Percentiles rank a stretch among this genome's conserved stretches.
Conservation (phyloP, 2,113 vertebrate genomes). For the Calidris pygmaea region DNA sequence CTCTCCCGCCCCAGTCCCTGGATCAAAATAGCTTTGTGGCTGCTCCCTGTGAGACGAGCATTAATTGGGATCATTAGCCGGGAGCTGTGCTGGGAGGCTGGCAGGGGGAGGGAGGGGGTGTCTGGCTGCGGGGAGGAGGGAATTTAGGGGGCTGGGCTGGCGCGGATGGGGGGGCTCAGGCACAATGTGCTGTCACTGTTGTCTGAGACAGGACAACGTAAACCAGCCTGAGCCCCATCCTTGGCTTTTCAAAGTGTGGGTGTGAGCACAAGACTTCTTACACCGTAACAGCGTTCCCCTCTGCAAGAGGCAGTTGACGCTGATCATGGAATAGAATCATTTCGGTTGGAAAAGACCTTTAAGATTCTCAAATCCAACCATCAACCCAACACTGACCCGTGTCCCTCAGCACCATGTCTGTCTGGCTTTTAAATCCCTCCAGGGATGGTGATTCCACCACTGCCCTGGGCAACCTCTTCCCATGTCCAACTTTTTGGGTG, state of each 20-base stretch:
- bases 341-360: neutral
- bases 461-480: too few relatives aligned
- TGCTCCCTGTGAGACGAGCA: neutral
- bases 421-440: too few relatives aligned
- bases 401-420: too few relatives aligned
- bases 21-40: neutral
- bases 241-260: neutral
- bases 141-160: neutral
- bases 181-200: accelerated
- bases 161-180: neutral
- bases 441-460: too few relatives aligned
- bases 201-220: too few relatives aligned
- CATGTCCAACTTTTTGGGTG: too few relatives aligned
- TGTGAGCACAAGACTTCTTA: accelerated
- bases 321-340: neutral
- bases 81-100: neutral
- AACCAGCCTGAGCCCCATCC: neutral
- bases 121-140: neutral
- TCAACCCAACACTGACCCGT: neutral
- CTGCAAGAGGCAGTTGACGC: accelerated
- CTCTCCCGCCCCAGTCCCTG: accelerated
- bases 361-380: neutral
- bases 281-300: neutral
- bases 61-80: neutral
- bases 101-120: neutral